phyloP scores from a whole-genome alignment of 2,797 vertebrate genomes.

The Ataeniobius toweri region DNA sequence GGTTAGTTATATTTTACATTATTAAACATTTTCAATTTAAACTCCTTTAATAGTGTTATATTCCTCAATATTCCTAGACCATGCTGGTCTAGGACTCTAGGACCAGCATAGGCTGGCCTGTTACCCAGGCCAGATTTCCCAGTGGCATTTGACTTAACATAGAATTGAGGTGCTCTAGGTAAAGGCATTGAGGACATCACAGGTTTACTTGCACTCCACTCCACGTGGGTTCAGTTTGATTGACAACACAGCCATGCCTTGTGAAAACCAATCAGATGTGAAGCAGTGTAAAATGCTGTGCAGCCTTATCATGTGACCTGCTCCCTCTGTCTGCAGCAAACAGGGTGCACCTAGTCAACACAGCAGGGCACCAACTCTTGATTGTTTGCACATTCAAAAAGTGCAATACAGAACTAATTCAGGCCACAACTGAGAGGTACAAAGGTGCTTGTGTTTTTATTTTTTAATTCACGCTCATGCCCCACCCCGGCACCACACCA shows the following conservation, averaged over 20 bases:
- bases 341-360: neutral
- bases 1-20: neutral
- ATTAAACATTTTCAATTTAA: constrained; percentile 14
- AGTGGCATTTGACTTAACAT: neutral
- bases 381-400: neutral
- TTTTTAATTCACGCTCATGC: neutral
- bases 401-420: neutral
- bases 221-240: neutral
- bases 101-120: too few relatives aligned
- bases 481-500: neutral
- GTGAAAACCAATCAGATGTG: neutral
- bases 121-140: neutral
- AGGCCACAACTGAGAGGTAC: neutral
- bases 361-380: neutral
- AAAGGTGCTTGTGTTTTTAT: neutral
- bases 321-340: neutral
- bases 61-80: too few relatives aligned
- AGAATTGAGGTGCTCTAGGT: neutral
- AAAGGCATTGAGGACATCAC: neutral
- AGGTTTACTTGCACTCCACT: neutral
- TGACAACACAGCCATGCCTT: neutral
- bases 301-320: neutral
- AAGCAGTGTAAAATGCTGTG: neutral
- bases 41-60: neutral
- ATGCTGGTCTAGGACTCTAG: too few relatives aligned